Evolutionary conservation across 2,888 invertebrate species (phyloP), one percentile per base, ranked within the genome.

Genomic region (Automeris io): DNA sequence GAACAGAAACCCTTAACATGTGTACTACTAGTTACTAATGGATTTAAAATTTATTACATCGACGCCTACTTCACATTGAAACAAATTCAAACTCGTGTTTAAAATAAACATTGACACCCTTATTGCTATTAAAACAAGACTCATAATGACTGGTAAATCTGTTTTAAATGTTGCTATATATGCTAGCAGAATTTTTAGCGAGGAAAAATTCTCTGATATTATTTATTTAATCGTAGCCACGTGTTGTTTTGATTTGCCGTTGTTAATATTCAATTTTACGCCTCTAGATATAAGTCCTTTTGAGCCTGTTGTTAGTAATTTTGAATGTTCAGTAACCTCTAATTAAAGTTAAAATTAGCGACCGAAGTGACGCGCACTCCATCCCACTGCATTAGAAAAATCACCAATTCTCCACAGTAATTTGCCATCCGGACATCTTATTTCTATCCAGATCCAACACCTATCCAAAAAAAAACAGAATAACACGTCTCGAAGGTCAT

Each of bases 21-120:
- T 86, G 86, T 80, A 82, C 70, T 70, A 59, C 64, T 62, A 57
- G 63, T 67, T 70, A 61, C 83, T 85, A 86, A 86, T 85, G 85
- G 83, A 80, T 82, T 83, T 81, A 79, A 81, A 85, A 86, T 86
- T 85, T 86, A 86, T 86, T 75, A 63, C 68, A 65, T 65, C 55
- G 57, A 54, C 75, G 72, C 81, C 83, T 73, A 81, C 78, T 80
- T 74, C 69, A 46, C 41, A 42, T 43, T 47, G 18, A 39, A 41
- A 33, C 32, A 19, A 21, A 11, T 19, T 29, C 16, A 16, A n/a
- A 16, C 16, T 16, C 16, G 29, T 16, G 7, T 29, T 29, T 38
- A 18, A 41, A 41, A 42, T 21, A 23, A 24, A 39, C 0, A 7
- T 18, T 36, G 3, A 4, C 6, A 1, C 29, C 33, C 22, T 21